These are phyloP conservation scores for Plecotus auritus DNA, from an alignment of 2,113 vertebrate species.

Conservation along the genomic window DNA sequence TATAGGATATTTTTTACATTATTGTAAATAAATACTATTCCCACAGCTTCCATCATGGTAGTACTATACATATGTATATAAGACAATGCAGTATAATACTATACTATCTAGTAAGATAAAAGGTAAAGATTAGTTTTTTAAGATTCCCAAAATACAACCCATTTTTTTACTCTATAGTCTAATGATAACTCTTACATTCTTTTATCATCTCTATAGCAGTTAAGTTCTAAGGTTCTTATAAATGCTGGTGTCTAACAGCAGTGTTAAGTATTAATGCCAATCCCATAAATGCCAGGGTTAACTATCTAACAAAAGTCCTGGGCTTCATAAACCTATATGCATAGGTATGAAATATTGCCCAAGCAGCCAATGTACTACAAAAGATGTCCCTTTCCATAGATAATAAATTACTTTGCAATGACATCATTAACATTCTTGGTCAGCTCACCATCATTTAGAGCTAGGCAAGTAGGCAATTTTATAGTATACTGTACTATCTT, in stretches of 20 bases:
- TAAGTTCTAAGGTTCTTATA: not conserved
- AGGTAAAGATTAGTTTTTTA: not conserved
- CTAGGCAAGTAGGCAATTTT: not conserved
- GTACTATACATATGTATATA: not conserved
- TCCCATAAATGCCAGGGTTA: constrained; percentile 3
- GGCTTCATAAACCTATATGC: not conserved
- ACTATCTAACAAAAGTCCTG: not conserved
- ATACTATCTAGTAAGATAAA: not conserved
- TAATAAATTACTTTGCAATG: not conserved
- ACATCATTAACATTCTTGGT: not conserved
- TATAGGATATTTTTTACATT: not conserved
- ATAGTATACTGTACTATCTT: not conserved
- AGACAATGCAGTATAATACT: not conserved
- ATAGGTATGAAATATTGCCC: not conserved
- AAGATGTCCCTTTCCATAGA: not conserved
- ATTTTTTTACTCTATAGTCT: not conserved
- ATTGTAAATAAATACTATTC: constrained; percentile 18
- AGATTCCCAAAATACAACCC: not conserved
- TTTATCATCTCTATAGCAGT: not conserved
- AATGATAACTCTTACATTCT: not conserved
- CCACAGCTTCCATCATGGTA: not conserved
- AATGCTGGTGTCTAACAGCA: not conserved
- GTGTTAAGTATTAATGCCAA: not conserved
- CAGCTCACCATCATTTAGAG: constrained; percentile 8
- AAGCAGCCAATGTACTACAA: not conserved